These are phyloP conservation scores for Penelope pileata DNA, from an alignment of 2,113 vertebrate genomes.

Conservation along the genomic window DNA sequence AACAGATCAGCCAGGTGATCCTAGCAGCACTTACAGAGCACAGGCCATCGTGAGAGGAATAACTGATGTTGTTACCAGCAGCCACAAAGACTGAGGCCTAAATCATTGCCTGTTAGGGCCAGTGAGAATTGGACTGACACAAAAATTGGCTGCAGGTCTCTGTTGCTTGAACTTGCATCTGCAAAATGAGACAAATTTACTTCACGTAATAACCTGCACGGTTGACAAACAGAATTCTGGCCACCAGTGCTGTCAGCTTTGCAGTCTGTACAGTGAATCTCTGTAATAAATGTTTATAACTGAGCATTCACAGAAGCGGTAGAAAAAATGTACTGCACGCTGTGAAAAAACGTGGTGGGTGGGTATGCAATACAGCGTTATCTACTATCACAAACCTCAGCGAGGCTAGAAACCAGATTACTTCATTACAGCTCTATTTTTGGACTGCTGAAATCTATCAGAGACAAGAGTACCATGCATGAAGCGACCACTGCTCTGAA, in stretches of 20 bases:
- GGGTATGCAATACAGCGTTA: background rate
- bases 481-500: background rate
- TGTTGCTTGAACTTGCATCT: background rate
- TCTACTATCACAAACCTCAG: background rate
- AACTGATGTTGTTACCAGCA: background rate
- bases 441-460: background rate
- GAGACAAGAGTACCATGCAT: background rate
- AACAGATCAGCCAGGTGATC: background rate
- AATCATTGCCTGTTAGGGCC: background rate
- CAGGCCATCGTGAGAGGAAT: rapidly evolving
- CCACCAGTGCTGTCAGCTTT: constrained; percentile 25
- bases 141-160: background rate
- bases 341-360: background rate
- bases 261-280: constrained; percentile 32
- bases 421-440: background rate
- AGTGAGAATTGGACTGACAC: background rate
- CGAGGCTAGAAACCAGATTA: constrained; percentile 28
- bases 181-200: background rate
- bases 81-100: background rate
- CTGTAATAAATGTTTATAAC: constrained; percentile 1
- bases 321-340: constrained; percentile 12
- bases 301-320: background rate
- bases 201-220: background rate
- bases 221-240: constrained; percentile 16
- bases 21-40: background rate